These are phyloP conservation scores for Dendrocincla tyrannina DNA, from an alignment of 2,797 vertebrate genomes.

Conservation along the genomic window DNA sequence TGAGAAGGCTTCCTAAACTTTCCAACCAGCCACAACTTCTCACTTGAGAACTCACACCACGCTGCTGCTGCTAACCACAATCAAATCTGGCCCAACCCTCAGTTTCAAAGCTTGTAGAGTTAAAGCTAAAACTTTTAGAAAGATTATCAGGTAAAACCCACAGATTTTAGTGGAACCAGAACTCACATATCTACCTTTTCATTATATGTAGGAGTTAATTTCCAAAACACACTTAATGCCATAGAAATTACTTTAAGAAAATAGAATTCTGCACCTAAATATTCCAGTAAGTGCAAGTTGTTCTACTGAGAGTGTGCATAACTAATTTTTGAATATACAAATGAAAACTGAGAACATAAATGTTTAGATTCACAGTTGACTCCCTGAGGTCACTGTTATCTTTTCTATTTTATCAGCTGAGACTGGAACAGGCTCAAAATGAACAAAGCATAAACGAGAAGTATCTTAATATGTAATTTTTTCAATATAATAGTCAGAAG, in stretches of 20 bases:
- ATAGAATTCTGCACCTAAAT: not conserved
- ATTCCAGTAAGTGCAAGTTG: not conserved
- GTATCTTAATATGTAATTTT: not conserved
- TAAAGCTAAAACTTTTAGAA: not conserved
- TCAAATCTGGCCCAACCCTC: not conserved
- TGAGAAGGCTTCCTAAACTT: not conserved
- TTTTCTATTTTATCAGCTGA: not conserved
- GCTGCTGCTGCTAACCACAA: accelerated
- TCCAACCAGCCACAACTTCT: not conserved
- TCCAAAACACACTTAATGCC: not conserved
- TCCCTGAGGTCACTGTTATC: not conserved
- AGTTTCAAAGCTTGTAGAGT: not conserved
- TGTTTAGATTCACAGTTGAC: not conserved
- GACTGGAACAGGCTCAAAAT: not conserved
- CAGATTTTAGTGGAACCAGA: not conserved
- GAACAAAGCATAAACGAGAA: not conserved
- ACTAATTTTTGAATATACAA: not conserved
- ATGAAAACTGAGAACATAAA: not conserved
- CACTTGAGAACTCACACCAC: not conserved
- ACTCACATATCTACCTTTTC: not conserved
- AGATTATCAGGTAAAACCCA: not conserved
- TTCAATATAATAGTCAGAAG: not conserved
- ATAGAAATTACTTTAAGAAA: not conserved
- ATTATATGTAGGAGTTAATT: not conserved
- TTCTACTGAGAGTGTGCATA: not conserved